Percentiles rank a stretch among this genome's conserved stretches.
phyloP scores from a whole-genome alignment of 2,888 invertebrate species.

The Himalopsyche kuldschensis region DNA sequence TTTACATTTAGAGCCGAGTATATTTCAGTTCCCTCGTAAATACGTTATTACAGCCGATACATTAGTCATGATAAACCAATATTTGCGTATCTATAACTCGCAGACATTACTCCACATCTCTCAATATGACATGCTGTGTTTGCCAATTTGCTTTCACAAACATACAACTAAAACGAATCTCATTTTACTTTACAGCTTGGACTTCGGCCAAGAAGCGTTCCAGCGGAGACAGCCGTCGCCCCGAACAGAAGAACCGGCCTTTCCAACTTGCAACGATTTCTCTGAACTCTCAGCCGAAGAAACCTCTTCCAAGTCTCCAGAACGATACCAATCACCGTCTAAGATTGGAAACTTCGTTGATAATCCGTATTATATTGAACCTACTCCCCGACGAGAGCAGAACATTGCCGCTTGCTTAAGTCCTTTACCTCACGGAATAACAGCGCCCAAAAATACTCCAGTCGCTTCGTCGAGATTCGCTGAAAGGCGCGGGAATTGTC shows the following conservation, averaged over 20 bases:
- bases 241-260: neutral
- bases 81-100: neutral
- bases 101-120: neutral
- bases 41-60: neutral
- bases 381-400: neutral
- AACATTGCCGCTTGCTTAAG: neutral
- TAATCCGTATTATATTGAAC: neutral
- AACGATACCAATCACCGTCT: neutral
- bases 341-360: neutral
- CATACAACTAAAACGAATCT: constrained; percentile 16
- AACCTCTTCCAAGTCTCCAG: neutral
- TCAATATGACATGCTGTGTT: neutral
- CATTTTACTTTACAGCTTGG: constrained; percentile 60
- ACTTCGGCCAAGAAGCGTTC: constrained; percentile 61
- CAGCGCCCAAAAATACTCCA: neutral
- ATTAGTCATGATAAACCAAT: neutral
- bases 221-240: constrained; percentile 51
- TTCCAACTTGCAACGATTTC: neutral
- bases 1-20: neutral
- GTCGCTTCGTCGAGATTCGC: neutral
- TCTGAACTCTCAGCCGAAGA: neutral
- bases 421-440: neutral
- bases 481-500: neutral
- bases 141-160: neutral
- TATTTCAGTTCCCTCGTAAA: neutral